Evolutionary conservation across 2,113 vertebrate species (phyloP), one percentile per base, ranked within the genome.

Genomic region (Hippopotamus amphibius): DNA sequence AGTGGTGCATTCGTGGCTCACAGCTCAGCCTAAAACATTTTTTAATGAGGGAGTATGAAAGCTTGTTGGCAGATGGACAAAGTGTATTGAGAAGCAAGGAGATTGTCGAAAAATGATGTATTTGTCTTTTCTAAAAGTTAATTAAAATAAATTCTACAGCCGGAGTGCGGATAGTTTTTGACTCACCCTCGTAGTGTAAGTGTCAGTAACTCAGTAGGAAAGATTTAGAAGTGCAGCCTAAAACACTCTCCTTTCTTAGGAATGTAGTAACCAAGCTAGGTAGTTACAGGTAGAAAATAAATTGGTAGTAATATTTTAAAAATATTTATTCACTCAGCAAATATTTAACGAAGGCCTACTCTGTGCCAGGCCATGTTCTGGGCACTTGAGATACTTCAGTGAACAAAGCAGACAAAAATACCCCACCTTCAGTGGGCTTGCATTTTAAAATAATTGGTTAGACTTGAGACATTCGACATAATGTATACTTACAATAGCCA

Each of bases 361-460:
- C 5, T 88, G 13, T 93, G 19, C 53, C 59, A 41, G 65, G 30
- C 24, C 19, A 7, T 57, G 68, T 80, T 83, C 80, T 92, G 48
- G 48, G 77, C 46, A 33, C 14, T 71, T 84, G 82, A 30, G 74
- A 53, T 84, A 76, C 24, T 43, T 95, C 6, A 63, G 50, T 53
- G 61, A 85, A 37, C 30, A 65, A 55, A 89, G 46, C 46, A 50
- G 65, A 59, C 41, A 91, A 50, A 93, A 72, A 61, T 33, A 41
- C 5, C 71, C 19, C 9, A 22, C 13, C 26, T 74, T 94, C 15
- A 15, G 57, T 68, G 37, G n/a, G 9, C 48, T 59, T 83, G 41
- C 12, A 15, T 63, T 94, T 81, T 68, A 69, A 96, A 81, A 63
- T 66, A 82, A 86, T 53, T 53, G 65, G 53, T 85, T 65, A 81